Base-by-base conservation (phyloP, 2,888 invertebrate genomes). In the Taphrorychus bicolor region DNA sequence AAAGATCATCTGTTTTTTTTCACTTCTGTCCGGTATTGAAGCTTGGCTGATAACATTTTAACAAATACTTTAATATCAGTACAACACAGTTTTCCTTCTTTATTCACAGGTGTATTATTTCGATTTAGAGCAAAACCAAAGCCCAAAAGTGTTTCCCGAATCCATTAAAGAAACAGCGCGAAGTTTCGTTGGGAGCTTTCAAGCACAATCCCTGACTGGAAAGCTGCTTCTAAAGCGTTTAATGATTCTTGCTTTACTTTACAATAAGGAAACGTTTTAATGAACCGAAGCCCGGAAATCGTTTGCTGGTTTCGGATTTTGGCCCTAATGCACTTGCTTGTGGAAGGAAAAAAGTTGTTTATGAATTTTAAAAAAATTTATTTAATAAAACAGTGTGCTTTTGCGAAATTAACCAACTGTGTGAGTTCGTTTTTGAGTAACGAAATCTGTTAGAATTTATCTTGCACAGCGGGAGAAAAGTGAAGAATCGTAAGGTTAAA, bases 111-210 rank as follows among this genome's bases (percentile, higher is more conserved):
- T 3, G n/a, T n/a, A 32, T 32, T 32, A 32, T 32, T 32, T 32
- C 32, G 32, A 32, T 32, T 32, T 3, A 17, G 24, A 59, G 49
- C 32, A 49, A 23, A 60, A 32, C 41, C 40, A 19, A 16, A 4
- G 52, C 41, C 21, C 51, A 52, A 60, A 60, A 60, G 51, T 52
- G 52, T 60, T 11, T 40, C 9, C 52, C 18, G 41, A 52, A 52
- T 52, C 59, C 59, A 60, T 60, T 60, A 52, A 42, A 14, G 24
- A 51, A 41, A 21, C 59, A 51, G 14, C 45, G 5, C 17, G 11
- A 7, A 3, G 17, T 16, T 45, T 45, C 45, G 5, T 45, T 45
- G 3, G 45, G 17, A 45, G 45, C 14, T 45, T 45, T 45, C 2
- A 3, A 32, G 32, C 32, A 32, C 32, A 32, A 32, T 32, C 32